Percentiles rank a stretch among this genome's conserved stretches.
Evolutionary conservation across 2,888 invertebrate species (phyloP).

Genomic region (Plusia festucae): DNA sequence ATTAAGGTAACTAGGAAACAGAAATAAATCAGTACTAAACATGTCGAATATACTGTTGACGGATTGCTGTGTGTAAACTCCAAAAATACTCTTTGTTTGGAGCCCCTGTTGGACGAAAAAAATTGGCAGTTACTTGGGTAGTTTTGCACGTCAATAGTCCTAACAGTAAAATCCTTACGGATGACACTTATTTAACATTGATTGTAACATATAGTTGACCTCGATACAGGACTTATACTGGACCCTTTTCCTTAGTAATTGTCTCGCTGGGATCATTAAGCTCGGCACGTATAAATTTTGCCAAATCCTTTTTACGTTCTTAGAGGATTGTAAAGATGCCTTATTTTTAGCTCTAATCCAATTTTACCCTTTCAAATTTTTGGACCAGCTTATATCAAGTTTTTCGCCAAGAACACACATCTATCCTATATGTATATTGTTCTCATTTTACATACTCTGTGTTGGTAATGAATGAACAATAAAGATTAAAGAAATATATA

Average conservation of each 20-base stretch:
- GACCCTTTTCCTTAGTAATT: constrained; percentile 74
- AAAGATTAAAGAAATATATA: too few species aligned
- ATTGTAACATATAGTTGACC: constrained; percentile 73
- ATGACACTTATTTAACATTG: constrained; percentile 66
- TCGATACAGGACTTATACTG: constrained; percentile 67
- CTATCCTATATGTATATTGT: too few species aligned
- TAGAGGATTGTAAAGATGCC: constrained; percentile 14
- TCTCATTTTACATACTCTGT: too few species aligned
- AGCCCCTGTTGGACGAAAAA: constrained; percentile 39
- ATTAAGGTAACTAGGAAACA: constrained; percentile 49
- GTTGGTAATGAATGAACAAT: too few species aligned
- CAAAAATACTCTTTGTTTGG: constrained; percentile 37
- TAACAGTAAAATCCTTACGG: constrained; percentile 56
- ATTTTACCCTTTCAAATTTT: background rate
- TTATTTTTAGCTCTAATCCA: background rate
- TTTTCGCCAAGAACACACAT: background rate
- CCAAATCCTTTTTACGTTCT: constrained; percentile 58
- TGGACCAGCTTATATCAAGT: background rate
- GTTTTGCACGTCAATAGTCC: constrained; percentile 38
- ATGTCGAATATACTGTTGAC: constrained; percentile 49
- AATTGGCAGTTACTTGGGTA: constrained; percentile 18
- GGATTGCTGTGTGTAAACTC: constrained; percentile 49
- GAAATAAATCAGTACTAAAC: constrained; percentile 48
- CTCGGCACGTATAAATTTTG: constrained; percentile 68
- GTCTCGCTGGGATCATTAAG: constrained; percentile 74